Base-by-base conservation (phyloP, 2,888 invertebrate species). In the Gnatocerus cornutus region DNA sequence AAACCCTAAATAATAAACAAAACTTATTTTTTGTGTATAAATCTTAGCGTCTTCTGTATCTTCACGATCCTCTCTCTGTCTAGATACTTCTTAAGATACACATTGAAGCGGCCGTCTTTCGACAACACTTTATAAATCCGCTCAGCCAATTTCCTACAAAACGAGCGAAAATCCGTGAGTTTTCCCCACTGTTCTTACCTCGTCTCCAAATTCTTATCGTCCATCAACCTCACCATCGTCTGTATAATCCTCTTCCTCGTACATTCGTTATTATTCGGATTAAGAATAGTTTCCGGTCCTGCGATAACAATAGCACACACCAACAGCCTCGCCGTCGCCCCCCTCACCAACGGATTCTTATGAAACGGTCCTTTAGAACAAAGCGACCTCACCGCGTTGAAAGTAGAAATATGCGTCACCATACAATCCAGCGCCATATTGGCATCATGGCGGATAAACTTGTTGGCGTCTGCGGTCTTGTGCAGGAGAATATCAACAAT, bases 381-480 rank as follows among this genome's bases (percentile, higher is more conserved):
- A 5, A 90, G 80, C 0, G 88, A 87, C 14, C 88, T 83, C 72
- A 89, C 84, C 0, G 87, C 84, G 73, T 88, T 88, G 43, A 85
- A 85, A n/a, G 89, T 87, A 3, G 90, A 88, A 0, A 91, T 89
- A 72, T 88, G 87, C 63, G 90, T 90, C 3, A 93, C 90, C 84
- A 94, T 88, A 37, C 88, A 87, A 74, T 90, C 90, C 46, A 94
- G 84, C 0, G 93, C 90, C 55, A 90, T 85, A 80, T 92, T 92
- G 21, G 93, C 91, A 64, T 93, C 93, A 69, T 92, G 90, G 5
- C 92, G 87, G 73, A 94, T 92, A 74, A 93, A 91, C 59, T 89
- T 90, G 78, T 90, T 92, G 76, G 89, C 90, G 81, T 93, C 93
- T 48, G 92, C 91, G 0, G 91, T 90, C 84, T 92, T 92, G 67